phyloP scores from a whole-genome alignment of 2,888 invertebrate species.

The Agonopterix alstromeriana region DNA sequence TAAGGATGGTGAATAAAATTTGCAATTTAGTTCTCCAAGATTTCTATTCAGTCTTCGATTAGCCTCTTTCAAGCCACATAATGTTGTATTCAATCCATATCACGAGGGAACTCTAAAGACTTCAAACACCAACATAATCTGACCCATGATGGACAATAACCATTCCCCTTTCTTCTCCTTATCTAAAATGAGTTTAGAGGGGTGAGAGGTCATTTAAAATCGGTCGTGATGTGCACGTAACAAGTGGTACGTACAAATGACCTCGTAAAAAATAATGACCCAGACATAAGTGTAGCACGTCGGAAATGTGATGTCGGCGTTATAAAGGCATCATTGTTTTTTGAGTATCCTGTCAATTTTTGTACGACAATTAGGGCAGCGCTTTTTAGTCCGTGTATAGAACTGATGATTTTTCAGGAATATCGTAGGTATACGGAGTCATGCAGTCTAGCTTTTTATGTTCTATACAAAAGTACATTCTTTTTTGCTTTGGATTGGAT shows the following conservation, averaged over 20 bases:
- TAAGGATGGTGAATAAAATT: no score
- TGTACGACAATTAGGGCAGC: not conserved
- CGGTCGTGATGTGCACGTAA: conserved; percentile 26
- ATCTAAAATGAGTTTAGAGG: not conserved
- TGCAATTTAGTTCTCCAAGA: no score
- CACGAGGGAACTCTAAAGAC: conserved; percentile 1
- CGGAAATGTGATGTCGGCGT: conserved; percentile 13
- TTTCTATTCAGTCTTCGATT: no score
- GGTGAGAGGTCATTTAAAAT: conserved; percentile 12
- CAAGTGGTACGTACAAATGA: conserved; percentile 23
- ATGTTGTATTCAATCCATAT: not conserved
- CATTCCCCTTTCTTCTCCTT: not conserved
- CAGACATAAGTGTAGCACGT: conserved; percentile 10
- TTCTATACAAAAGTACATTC: no score
- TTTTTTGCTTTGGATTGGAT: no score
- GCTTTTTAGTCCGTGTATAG: no score
- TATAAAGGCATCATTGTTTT: conserved; percentile 20
- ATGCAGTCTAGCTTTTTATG: no score
- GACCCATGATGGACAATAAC: not conserved
- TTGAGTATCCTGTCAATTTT: conserved; percentile 1
- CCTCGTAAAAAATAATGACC: conserved; percentile 35
- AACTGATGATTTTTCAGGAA: no score
- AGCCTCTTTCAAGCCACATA: no score
- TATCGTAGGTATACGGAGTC: no score
- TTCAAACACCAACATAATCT: not conserved